These are phyloP conservation scores for Mobula hypostoma DNA, from an alignment of 2,113 vertebrate species.

Conservation along the genomic window DNA sequence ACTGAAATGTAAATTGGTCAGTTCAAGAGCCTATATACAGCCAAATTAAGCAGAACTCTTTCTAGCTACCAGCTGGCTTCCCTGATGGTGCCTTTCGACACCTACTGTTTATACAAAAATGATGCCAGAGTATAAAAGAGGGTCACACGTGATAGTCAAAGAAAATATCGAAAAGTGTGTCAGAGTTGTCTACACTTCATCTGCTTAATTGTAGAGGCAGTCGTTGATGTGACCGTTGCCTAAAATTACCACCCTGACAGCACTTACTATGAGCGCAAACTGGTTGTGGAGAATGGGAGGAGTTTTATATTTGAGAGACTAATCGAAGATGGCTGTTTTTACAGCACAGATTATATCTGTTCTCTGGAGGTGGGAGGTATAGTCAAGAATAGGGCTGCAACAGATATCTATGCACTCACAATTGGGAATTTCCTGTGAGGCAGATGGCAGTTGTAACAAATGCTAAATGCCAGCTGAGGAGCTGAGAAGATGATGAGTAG, in stretches of 20 bases:
- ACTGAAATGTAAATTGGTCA: neutral
- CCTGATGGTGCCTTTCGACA: slow-evolving; percentile 21
- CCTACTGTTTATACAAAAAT: slow-evolving; percentile 14
- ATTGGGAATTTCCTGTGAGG: slow-evolving; percentile 31
- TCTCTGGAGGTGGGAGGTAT: neutral
- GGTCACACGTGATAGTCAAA: neutral
- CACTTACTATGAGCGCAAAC: neutral
- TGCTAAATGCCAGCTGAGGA: slow-evolving; percentile 24
- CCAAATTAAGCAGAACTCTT: neutral
- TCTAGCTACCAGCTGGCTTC: slow-evolving; percentile 18
- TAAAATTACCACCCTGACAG: neutral
- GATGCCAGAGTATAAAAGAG: neutral
- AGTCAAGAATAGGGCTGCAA: slow-evolving; percentile 18
- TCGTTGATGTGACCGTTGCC: neutral
- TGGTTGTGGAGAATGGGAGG: neutral
- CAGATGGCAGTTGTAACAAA: slow-evolving; percentile 29
- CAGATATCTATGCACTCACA: slow-evolving; percentile 29
- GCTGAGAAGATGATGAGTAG: neutral
- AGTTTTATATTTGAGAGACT: neutral
- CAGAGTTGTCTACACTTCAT: neutral
- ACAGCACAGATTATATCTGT: slow-evolving; percentile 5
- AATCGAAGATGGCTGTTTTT: neutral
- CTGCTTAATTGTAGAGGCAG: neutral
- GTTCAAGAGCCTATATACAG: neutral
- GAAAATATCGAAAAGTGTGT: neutral